phyloP scores from a whole-genome alignment of 2,113 vertebrate genomes.

The Lepisosteus osseus region DNA sequence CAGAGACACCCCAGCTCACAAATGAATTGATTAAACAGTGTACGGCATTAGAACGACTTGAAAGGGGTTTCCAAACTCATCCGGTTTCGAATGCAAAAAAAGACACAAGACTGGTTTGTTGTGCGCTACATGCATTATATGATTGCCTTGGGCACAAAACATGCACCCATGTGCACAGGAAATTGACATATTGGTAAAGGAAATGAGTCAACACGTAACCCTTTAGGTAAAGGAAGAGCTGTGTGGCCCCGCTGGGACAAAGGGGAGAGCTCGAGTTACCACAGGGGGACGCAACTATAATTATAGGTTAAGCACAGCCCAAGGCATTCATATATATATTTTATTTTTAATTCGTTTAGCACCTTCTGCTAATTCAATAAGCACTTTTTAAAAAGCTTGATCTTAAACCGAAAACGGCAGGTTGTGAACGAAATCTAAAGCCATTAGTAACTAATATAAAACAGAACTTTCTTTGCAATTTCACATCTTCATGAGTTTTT shows the following conservation, averaged over 20 bases:
- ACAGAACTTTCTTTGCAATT: no score
- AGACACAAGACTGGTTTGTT: not conserved
- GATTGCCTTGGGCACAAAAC: conserved; percentile 77
- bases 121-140: conserved; percentile 42
- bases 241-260: conserved; percentile 78
- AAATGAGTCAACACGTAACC: conserved; percentile 86
- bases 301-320: conserved; percentile 95
- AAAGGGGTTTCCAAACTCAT: not conserved
- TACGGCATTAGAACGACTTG: not conserved
- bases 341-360: conserved; percentile 71
- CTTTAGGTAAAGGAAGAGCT: conserved; percentile 66
- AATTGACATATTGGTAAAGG: conserved; percentile 82
- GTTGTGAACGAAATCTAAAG: no score
- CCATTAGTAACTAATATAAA: no score
- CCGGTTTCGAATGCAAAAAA: not conserved
- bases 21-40: no score
- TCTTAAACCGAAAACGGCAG: not conserved
- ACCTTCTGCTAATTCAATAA: conserved; percentile 64
- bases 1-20: not conserved
- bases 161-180: conserved; percentile 80
- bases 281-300: conserved; percentile 81
- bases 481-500: no score
- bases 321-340: conserved; percentile 75
- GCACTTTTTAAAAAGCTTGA: conserved; percentile 27
- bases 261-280: conserved; percentile 80